Percentiles rank a stretch among this genome's conserved stretches.
These are phyloP conservation scores for Drymonia ruficornis DNA, from an alignment of 2,888 invertebrate genomes.

Conservation along the genomic window DNA sequence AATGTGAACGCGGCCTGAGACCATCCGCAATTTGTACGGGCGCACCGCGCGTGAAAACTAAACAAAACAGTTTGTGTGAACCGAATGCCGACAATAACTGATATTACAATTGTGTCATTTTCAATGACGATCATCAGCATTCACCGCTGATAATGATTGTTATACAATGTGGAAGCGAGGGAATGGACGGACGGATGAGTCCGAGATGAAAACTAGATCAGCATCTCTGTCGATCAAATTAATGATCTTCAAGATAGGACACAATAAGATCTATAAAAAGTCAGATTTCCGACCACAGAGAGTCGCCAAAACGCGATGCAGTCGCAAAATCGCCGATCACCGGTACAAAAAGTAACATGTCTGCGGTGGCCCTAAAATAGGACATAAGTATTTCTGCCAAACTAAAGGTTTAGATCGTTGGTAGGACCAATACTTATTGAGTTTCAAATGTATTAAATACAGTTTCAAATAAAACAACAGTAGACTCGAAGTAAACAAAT, in stretches of 20 bases:
- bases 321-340: too few relatives aligned
- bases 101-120: conserved; percentile 31
- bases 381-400: too few relatives aligned
- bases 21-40: conserved; percentile 40
- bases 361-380: too few relatives aligned
- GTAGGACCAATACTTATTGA: too few relatives aligned
- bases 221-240: neutral
- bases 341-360: too few relatives aligned
- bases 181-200: neutral
- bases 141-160: conserved; percentile 19
- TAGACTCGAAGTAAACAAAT: neutral
- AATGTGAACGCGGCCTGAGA: conserved; percentile 49
- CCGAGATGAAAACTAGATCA: neutral
- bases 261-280: neutral
- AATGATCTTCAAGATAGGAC: neutral
- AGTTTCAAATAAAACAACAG: too few relatives aligned
- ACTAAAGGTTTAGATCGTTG: too few relatives aligned
- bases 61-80: conserved; percentile 43
- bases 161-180: conserved; percentile 8
- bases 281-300: too few relatives aligned
- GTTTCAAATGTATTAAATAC: too few relatives aligned
- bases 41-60: conserved; percentile 43
- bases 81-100: conserved; percentile 30
- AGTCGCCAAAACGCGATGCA: too few relatives aligned
- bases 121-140: conserved; percentile 41